Evolutionary conservation across 2,888 invertebrate genomes (phyloP), one percentile per base, ranked within the genome.

Genomic region (Chorisops tibialis): DNA sequence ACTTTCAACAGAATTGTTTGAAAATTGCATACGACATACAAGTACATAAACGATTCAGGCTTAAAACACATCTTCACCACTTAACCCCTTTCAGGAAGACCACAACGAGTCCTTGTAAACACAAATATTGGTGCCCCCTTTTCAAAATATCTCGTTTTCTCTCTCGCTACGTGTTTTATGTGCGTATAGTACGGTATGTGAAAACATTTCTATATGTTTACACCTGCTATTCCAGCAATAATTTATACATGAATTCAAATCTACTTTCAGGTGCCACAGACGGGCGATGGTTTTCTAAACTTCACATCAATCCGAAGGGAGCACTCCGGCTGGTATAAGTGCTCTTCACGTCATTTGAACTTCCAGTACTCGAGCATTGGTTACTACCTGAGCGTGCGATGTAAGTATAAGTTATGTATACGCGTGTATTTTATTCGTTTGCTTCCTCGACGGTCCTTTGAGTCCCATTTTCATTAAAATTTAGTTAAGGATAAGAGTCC

Each of bases 241-340:
- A 56, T 56, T 56, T 56, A 56, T 56, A 56, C 56, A 56, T 56
- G 56, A 30, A 56, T 56, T 56, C 56, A 60, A 60, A 60, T 60
- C 60, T 50, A 60, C 60, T 60, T 63, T n/a, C 69, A 79, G 75
- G 85, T 88, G 63, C 83, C 85, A 68, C 88, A 88, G 77, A 83
- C 84, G 66, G 85, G 84, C 54, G 88, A 88, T 72, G 90, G 93
- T 61, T 91, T 88, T 75, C 83, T 94, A 63, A 93, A 93, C 79
- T 93, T 93, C 81, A 87, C 87, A 54, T 83, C 87, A 69, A 88
- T 93, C 73, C 82, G 84, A 58, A 82, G 87, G 52, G 85, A 88
- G 67, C 91, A 94, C 80, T 91, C 90, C 62, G 94, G 94, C 72
- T 94, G 94, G 94, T 94, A 94, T 81, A 89, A 93, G 75, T 94